Evolutionary conservation across 1,140 invertebrate species (phyloP), one percentile per base, ranked within the genome.

Genomic region (Meloidogyne exigua): DNA sequence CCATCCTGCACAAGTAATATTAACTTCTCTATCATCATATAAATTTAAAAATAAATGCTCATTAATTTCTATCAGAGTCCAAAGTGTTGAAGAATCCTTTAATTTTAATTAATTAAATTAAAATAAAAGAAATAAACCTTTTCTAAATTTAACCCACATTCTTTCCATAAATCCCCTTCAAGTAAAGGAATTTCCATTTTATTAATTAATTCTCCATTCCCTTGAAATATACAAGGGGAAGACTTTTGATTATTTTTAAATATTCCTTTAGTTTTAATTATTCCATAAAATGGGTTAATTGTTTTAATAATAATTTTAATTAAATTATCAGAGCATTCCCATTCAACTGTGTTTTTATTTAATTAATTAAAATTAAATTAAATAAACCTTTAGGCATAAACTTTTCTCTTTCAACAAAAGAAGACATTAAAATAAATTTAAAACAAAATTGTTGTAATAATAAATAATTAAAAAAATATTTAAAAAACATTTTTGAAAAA

Each of bases 1-100:
- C 69, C 69, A 71, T 13, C 36, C 69, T 2, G 69, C 62, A 28
- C 69, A 71, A 18, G 28, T 57, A 21, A 71, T 71, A 62, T 71
- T 71, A 26, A 71, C 69, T 9, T 28, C n/a, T 18, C 69, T 15
- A 62, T 71, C 69, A 25, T 71, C 44, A 21, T 42, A 26, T 26
- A 71, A 62, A 44, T 57, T 32, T 28, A 71, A 25, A 5, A 71
- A 62, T 10, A 62, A 7, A 23, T 71, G 69, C 21, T 71, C 69
- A n/a, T 44, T 32, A 10, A 71, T 62, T 71, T 71, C 69, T 25
- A 71, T 44, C 28, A 28, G 69, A 18, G 39, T 44, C 69, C 69
- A 71, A 44, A 71, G 39, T 28, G 69, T 71, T 44, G 69, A 71
- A 62, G 69, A 57, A 62, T n/a, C 69, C 69, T 71, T 36, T 42